Conservation (phyloP, 2,113 vertebrate genomes). For the Falco punctatus region DNA sequence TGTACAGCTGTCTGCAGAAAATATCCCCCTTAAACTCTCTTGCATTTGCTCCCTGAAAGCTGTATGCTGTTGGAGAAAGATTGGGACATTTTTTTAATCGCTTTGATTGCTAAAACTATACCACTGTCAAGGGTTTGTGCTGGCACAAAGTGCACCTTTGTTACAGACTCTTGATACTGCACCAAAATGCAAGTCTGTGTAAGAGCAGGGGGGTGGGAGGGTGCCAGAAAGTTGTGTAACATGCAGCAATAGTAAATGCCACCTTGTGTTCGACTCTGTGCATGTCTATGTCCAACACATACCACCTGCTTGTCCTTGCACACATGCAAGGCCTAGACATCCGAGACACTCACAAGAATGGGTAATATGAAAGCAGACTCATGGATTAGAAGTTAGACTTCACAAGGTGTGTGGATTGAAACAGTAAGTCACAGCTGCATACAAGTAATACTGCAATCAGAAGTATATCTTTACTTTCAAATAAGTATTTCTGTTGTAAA, state of each 20-base stretch:
- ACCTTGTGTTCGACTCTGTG: neutral
- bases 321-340: neutral
- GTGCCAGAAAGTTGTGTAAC: neutral
- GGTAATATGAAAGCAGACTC: neutral
- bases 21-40: neutral
- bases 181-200: neutral
- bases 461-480: neutral
- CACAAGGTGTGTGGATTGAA: neutral
- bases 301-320: neutral
- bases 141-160: neutral
- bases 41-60: neutral
- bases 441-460: neutral
- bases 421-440: neutral
- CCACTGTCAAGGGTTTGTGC: neutral
- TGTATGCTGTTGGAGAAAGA: neutral
- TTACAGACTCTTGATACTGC: neutral
- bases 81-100: neutral
- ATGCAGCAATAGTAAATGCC: neutral
- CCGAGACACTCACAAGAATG: neutral
- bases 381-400: neutral
- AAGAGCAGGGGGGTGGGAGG: too few relatives aligned
- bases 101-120: neutral
- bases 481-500: neutral
- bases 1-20: neutral
- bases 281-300: too few relatives aligned